Evolutionary conservation across 2,797 vertebrate species (phyloP), one percentile per base, ranked within the genome.

Genomic region (Serranus cabrilla): DNA sequence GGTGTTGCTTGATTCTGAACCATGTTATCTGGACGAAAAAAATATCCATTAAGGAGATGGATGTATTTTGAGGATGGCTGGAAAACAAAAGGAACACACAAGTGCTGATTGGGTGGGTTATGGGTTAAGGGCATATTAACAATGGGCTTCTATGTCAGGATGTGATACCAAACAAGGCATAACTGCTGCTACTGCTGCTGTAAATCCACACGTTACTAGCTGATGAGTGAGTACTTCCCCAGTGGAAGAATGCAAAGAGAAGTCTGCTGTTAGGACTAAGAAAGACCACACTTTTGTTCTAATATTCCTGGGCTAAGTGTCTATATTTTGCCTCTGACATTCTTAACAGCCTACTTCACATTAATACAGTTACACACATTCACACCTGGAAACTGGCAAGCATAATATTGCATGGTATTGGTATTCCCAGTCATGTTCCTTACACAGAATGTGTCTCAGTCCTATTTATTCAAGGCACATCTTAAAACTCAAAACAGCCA

Each of bases 391-490:
- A 76, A 71, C 51, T 76, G 63, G 51, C 34, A 63, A 20, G 39
- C 76, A 64, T 23, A 39, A 58, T 45, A 73, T 54, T 78, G 27
- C 49, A 13, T 58, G 4, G 39, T 80, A 90, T 94, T 94, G 82
- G 84, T 95, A 95, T 95, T 95, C 94, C 83, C 58, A 52, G 91
- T 92, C 94, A 95, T 95, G 94, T 91, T 83, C 84, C 87, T 76
- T 66, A 76, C 78, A 83, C 55, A 67, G 83, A 88, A 91, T 77
- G 62, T 71, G 47, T 82, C 66, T 50, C 49, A 64, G 54, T 71
- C 62, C 90, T 86, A 90, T 90, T 94, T 94, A 95, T 95, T 93
- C 91, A 83, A 81, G 83, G 88, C 94, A 93, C 94, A 94, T 82
- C 87, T 86, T 79, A 82, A 87, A 90, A 83, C 88, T 86, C 57